Base-by-base conservation (phyloP, 2,797 vertebrate genomes). In the Novumbra hubbsi region DNA sequence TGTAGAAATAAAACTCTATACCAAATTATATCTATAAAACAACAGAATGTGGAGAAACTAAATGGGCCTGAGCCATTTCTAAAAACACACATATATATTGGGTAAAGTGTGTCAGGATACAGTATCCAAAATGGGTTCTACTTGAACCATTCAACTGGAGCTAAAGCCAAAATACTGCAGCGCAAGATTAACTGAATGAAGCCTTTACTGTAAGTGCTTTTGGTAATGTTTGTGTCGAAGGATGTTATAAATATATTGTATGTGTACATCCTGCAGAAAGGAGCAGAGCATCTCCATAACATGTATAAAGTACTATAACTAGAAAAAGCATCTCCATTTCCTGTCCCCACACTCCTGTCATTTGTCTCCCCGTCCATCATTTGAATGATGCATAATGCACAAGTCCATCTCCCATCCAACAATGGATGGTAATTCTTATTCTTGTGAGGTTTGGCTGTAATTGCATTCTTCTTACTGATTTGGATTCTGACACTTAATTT, bases 401-500 rank as follows among this genome's bases (percentile, higher is more conserved):
- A 45, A 71, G 76, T 85, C 78, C 78, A 81, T 83, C 75, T 81
- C 63, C 73, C 80, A 83, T 78, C 87, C 83, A 88, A 87, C 84
- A 88, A 88, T 75, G 81, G 80, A 84, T 82, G 63, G 70, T 81
- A 14, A 76, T 89, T 89, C 68, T 86, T 83, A 87, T 86, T 88
- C 79, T 75, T 85, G 83, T 88, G 84, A 89, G 83, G 79, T 84
- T 77, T 30, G 73, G 72, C 78, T 86, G 81, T 87, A 92, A 92
- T 89, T 88, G 87, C 84, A 81, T 90, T 90, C 76, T 87, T 88
- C 87, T 89, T 82, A 83, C 82, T 83, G 84, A 89, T 90, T 83
- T 82, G 84, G 84, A 87, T 87, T 88, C 55, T 88, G 87, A 92
- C 90, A 90, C 84, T 84, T 79, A 75, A 87, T 91, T 91, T 89